Base-by-base conservation (phyloP, 2,113 vertebrate genomes). In the Plestiodon gilberti region DNA sequence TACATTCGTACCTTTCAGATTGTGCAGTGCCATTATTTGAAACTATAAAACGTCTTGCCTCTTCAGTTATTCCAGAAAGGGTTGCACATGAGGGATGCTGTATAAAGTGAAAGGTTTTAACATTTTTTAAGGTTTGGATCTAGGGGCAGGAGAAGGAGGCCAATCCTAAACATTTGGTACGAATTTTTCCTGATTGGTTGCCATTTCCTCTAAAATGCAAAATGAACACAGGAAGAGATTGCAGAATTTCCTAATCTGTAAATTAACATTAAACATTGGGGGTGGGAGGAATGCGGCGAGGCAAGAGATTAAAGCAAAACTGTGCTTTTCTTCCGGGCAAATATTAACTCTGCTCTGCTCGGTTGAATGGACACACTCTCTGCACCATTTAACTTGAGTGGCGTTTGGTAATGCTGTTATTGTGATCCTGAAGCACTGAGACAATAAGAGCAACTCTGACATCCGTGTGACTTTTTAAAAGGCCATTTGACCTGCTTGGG, bases 261-360 rank as follows among this genome's bases (percentile, higher is more conserved):
- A 85, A 88, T 88, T 91, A 93, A 84, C 13, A 17, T 80, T 80
- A 0, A 0, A 78, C 74, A 35, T 8, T 67, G 61, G 18, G 17
- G 17, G 13, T 28, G 43, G 59, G 76, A 35, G 14, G 13, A 62
- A 83, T 13, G 35, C 4, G 86, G 89, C 74, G 82, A 89, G 93
- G 81, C n/a, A 28, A 0, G 17, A 62, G 86, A 38, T 38, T 57
- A 57, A 57, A 57, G 17, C 30, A n/a, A 86, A 81, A 23, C 62
- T 67, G 13, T 77, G 89, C 64, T 89, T 89, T 87, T 71, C 85
- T 89, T 70, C 62, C 90, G 82, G 81, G 79, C 86, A 93, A 93
- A 94, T 90, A 87, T 90, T 92, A 35, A 90, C 92, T 92, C 83
- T 94, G 86, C 78, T 89, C 87, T 85, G 84, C 73, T 89, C 18